phyloP scores from a whole-genome alignment of 2,113 vertebrate genomes.

The Rhea pennata region DNA sequence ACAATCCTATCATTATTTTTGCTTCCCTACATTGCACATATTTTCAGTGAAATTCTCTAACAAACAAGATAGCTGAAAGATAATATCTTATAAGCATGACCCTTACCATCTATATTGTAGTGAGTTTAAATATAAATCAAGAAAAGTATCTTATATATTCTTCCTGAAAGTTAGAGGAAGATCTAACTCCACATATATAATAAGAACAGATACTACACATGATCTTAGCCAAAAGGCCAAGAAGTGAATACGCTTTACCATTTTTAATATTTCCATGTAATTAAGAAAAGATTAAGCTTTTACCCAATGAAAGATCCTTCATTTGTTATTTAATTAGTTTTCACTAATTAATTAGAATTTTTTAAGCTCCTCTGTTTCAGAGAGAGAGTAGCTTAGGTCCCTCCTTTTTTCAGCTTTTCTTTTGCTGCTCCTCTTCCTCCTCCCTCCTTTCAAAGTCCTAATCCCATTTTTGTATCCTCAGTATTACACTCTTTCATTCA shows the following conservation, averaged over 20 bases:
- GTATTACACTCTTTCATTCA: conserved; percentile 1
- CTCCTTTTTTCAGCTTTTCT: conserved; percentile 44
- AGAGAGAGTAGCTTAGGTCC: conserved; percentile 43
- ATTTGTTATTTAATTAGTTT: conserved; percentile 70
- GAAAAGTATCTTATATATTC: neutral
- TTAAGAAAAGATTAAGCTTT: conserved; percentile 67
- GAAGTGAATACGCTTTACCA: neutral
- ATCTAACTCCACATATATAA: neutral
- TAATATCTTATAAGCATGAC: accelerated
- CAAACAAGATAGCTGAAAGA: neutral
- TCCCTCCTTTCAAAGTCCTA: conserved; percentile 50
- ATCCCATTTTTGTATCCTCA: conserved; percentile 61
- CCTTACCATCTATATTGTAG: neutral
- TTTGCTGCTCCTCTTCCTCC: conserved; percentile 44
- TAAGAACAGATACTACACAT: neutral
- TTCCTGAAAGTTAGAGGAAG: neutral
- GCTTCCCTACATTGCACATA: accelerated
- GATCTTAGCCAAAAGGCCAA: too few species aligned
- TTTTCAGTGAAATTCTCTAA: neutral
- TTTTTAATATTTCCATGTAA: conserved; percentile 31
- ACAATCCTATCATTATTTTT: accelerated
- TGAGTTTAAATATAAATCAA: neutral
- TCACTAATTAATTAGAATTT: conserved; percentile 67
- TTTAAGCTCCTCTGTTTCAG: conserved; percentile 51
- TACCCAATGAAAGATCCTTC: conserved; percentile 5